These are phyloP conservation scores for Drosophila saltans DNA, from an alignment of 1,140 invertebrate species.

Conservation along the genomic window DNA sequence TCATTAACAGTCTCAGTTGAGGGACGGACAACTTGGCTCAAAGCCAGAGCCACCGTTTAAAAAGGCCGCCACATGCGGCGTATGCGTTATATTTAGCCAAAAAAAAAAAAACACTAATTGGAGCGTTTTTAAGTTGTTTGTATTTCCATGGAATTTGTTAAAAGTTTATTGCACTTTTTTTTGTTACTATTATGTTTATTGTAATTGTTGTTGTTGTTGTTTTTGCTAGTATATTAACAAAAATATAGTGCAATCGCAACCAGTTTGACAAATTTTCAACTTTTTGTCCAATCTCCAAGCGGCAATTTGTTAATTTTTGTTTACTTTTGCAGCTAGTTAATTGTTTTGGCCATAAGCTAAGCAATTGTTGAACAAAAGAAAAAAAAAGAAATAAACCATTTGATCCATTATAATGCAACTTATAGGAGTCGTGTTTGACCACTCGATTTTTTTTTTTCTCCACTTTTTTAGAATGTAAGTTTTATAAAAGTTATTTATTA, in stretches of 20 bases:
- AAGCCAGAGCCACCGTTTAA: conserved; percentile 30
- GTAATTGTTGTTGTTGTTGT: conserved; percentile 36
- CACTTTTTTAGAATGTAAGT: not conserved
- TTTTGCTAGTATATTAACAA: conserved; percentile 22
- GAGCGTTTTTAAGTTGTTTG: conserved; percentile 53
- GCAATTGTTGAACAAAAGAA: conserved; percentile 1
- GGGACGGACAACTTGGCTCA: conserved; percentile 60
- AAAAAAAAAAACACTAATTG: conserved; percentile 46
- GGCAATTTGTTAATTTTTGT: conserved; percentile 35
- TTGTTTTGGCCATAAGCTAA: conserved; percentile 63
- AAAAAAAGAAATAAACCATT: not conserved
- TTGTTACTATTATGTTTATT: conserved; percentile 29
- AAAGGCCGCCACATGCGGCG: conserved; percentile 52
- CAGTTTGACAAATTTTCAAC: conserved; percentile 26
- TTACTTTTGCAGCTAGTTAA: conserved; percentile 44
- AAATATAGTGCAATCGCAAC: conserved; percentile 55
- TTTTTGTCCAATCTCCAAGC: conserved; percentile 1
- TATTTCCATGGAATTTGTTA: conserved; percentile 70
- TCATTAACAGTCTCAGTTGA: conserved; percentile 67
- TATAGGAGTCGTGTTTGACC: conserved; percentile 1
- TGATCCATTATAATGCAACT: conserved; percentile 7
- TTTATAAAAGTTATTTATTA: conserved; percentile 3
- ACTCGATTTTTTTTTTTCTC: not conserved
- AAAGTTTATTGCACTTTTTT: conserved; percentile 72
- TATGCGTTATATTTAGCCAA: conserved; percentile 48